Evolutionary conservation across 37 sponge, comb jelly and placozoan genomes (phyloP).

Genomic region (Beroe forskalii): DNA sequence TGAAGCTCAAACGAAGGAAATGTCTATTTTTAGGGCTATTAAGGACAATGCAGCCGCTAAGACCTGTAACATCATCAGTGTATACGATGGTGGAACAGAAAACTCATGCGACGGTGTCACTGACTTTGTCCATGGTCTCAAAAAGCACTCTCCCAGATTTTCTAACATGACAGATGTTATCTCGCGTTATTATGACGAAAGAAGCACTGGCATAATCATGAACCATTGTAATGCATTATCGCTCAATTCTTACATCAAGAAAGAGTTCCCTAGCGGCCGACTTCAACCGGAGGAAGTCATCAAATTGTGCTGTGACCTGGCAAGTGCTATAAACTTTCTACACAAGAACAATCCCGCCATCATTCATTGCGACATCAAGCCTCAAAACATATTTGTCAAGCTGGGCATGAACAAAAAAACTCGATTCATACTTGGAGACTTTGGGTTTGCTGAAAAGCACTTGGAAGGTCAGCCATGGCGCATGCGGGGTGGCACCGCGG

Average conservation of each 20-base stretch:
- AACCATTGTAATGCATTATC: neutral
- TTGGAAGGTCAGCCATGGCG: neutral
- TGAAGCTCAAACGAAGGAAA: neutral
- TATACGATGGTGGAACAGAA: neutral
- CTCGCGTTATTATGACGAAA: neutral
- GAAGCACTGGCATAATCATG: neutral
- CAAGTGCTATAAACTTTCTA: neutral
- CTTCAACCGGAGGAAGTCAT: neutral
- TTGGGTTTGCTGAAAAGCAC: neutral
- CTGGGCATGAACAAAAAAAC: neutral
- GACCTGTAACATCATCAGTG: neutral
- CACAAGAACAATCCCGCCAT: neutral
- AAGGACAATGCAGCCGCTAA: neutral
- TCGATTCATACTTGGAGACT: neutral
- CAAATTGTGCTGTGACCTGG: neutral
- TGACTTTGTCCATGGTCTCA: neutral
- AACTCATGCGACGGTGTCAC: neutral
- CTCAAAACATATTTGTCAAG: neutral
- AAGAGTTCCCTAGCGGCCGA: neutral
- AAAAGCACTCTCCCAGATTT: neutral
- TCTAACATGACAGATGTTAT: neutral
- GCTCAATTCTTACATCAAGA: neutral
- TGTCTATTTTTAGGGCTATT: neutral
- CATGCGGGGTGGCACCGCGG: neutral
- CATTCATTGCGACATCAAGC: neutral